Evolutionary conservation across 2,888 invertebrate genomes (phyloP).

Genomic region (Lasioglossum calceatum): DNA sequence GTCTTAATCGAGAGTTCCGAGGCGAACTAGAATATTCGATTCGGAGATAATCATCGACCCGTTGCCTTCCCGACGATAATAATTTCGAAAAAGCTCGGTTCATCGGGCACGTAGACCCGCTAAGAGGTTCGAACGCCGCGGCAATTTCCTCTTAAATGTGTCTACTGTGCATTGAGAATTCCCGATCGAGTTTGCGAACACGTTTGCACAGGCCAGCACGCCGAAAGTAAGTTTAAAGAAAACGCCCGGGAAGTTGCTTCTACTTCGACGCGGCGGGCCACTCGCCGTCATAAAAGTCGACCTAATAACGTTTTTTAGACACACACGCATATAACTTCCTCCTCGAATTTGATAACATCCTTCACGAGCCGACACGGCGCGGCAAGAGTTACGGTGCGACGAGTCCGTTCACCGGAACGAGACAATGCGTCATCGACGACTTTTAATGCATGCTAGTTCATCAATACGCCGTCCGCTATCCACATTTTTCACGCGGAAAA

Average conservation of each 20-base stretch:
- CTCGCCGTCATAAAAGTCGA: conserved; percentile 56
- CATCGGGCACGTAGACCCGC: conserved; percentile 43
- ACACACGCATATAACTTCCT: conserved; percentile 58
- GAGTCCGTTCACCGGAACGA: background rate
- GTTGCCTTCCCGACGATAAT: background rate
- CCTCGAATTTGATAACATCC: conserved; percentile 52
- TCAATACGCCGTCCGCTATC: background rate
- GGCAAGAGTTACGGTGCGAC: conserved; percentile 6
- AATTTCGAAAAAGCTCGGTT: conserved; percentile 39
- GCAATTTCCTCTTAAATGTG: conserved; percentile 58
- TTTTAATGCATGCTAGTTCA: conserved; percentile 6
- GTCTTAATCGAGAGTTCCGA: background rate
- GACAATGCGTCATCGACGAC: conserved; percentile 11
- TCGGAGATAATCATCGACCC: conserved; percentile 4
- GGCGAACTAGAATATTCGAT: background rate
- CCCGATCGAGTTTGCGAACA: conserved; percentile 67
- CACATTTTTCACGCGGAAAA: too few relatives aligned
- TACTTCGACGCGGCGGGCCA: conserved; percentile 10
- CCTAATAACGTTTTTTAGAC: conserved; percentile 67
- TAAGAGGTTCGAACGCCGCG: conserved; percentile 44
- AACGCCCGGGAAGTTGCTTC: conserved; percentile 40
- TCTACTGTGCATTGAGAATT: conserved; percentile 62
- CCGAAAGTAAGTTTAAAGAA: conserved; percentile 66
- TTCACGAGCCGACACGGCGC: conserved; percentile 23
- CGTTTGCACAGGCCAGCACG: conserved; percentile 56